Percentiles rank a stretch among this genome's conserved stretches.
phyloP scores from a whole-genome alignment of 2,888 invertebrate genomes.

The Seira sanloemensis region DNA sequence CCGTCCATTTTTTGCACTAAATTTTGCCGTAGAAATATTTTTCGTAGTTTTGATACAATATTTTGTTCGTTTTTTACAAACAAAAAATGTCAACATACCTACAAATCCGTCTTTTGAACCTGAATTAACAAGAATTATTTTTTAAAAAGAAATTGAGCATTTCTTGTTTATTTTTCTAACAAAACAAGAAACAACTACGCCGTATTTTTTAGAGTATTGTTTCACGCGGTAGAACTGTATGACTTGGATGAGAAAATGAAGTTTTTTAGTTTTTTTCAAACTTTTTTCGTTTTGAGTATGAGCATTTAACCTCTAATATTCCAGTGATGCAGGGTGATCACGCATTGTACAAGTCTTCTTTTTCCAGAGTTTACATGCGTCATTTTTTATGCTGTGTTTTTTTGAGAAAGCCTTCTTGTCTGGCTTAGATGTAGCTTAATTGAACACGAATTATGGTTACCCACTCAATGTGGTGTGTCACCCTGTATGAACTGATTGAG shows the following conservation, averaged over 20 bases:
- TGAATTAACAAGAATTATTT: slow-evolving; percentile 8
- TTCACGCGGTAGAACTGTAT: neutral
- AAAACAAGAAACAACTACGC: slow-evolving; percentile 6
- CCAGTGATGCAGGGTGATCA: neutral
- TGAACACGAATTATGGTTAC: no score
- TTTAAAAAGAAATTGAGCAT: neutral
- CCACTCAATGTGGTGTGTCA: no score
- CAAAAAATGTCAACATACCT: neutral
- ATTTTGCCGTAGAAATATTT: slow-evolving; percentile 63
- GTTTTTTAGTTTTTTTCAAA: neutral
- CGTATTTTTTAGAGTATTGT: neutral
- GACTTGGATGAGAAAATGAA: neutral
- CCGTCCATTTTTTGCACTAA: slow-evolving; percentile 65
- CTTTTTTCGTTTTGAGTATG: neutral
- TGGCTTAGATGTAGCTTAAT: no score
- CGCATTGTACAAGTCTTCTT: no score
- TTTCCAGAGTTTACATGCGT: no score
- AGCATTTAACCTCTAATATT: neutral
- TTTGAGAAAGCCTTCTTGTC: no score
- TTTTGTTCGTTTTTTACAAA: slow-evolving; percentile 14
- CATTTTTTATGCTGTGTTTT: neutral
- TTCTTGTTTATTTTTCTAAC: slow-evolving; percentile 6
- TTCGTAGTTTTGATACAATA: neutral
- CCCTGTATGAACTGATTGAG: no score
- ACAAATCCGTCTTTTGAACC: slow-evolving; percentile 5